These are phyloP conservation scores for Pseudobourletiella spinata DNA, from an alignment of 1,140 invertebrate species.

Conservation along the genomic window DNA sequence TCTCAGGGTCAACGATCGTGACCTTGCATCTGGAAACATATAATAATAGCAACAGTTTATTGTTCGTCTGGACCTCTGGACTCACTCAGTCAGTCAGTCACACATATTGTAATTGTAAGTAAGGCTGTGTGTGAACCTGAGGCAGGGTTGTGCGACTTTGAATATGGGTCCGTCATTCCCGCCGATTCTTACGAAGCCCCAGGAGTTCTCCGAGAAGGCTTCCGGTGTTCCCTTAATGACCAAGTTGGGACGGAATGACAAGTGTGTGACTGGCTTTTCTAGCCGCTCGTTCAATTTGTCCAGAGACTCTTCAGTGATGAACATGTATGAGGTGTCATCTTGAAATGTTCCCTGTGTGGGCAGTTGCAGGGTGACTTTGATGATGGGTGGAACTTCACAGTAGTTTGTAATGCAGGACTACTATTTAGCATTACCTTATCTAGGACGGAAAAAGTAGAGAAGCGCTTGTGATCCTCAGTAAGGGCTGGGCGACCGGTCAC, in stretches of 20 bases:
- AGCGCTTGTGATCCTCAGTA: not conserved
- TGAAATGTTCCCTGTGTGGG: slow-evolving; percentile 19
- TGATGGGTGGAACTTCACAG: not conserved
- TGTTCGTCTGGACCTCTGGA: too few species aligned
- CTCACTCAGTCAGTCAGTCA: too few species aligned
- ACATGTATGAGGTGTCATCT: slow-evolving; percentile 22
- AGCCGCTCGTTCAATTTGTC: not conserved
- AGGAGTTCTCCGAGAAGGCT: not conserved
- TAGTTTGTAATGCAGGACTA: not conserved
- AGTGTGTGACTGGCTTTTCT: not conserved
- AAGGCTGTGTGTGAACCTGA: not conserved
- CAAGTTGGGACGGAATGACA: not conserved
- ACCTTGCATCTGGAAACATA: not conserved
- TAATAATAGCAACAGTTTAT: too few species aligned
- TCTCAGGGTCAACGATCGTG: not conserved
- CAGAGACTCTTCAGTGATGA: slow-evolving; percentile 17
- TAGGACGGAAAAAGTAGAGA: not conserved
- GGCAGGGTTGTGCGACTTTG: not conserved
- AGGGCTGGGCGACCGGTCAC: slow-evolving; percentile 3
- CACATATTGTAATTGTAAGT: too few species aligned
- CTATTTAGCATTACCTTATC: not conserved
- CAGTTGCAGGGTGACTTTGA: too few species aligned
- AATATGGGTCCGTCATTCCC: not conserved
- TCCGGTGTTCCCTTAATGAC: not conserved
- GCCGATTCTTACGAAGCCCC: not conserved